Percentiles rank a stretch among this genome's conserved stretches.
These are phyloP conservation scores for Gavialis gangeticus DNA, from an alignment of 2,113 vertebrate species.

Conservation along the genomic window DNA sequence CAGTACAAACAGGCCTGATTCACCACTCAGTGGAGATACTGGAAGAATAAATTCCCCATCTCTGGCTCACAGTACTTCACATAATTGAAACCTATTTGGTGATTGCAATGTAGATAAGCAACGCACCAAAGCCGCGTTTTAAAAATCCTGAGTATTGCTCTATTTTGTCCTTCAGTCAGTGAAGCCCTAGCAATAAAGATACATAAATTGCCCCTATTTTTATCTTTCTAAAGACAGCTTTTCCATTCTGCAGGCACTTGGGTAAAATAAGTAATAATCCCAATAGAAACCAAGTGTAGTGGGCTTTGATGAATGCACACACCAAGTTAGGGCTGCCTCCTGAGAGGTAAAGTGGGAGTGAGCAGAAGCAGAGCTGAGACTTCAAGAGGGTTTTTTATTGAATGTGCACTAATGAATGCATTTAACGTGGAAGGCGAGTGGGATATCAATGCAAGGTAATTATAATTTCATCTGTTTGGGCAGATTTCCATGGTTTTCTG, in stretches of 20 bases:
- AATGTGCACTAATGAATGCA: background rate
- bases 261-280: background rate
- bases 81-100: constrained; percentile 29
- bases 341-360: background rate
- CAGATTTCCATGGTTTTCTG: background rate
- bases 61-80: background rate
- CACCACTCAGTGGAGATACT: constrained; percentile 33
- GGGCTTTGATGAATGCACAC: background rate
- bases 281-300: background rate
- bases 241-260: background rate
- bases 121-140: background rate
- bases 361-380: background rate
- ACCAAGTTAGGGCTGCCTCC: background rate
- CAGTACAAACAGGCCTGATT: constrained; percentile 30
- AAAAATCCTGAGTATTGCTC: background rate
- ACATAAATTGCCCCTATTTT: constrained; percentile 4
- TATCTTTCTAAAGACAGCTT: constrained; percentile 10
- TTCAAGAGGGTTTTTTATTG: background rate
- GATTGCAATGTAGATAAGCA: background rate
- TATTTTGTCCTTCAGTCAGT: background rate
- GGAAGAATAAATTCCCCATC: constrained; percentile 2
- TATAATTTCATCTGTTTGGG: constrained; percentile 29
- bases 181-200: background rate
- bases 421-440: fast-evolving
- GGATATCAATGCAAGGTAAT: background rate